Evolutionary conservation across 2,113 vertebrate species (phyloP).

Genomic region (Microtus oregoni): DNA sequence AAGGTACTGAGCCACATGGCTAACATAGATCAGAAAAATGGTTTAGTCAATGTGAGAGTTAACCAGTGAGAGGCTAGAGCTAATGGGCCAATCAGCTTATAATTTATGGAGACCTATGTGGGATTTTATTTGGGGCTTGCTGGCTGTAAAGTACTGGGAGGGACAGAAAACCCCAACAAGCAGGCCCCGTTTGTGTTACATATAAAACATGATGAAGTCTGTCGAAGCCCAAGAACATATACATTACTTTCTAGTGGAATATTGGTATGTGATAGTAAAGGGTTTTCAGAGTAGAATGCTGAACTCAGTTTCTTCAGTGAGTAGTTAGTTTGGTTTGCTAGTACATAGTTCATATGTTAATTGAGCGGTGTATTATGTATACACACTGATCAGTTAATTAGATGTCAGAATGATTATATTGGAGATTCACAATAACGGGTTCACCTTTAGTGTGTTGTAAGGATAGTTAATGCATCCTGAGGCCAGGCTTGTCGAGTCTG

Average conservation of each 20-base stretch:
- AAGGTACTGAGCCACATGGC: too few species aligned
- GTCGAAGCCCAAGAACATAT: not conserved
- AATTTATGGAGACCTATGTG: too few species aligned
- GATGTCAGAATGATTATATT: slow-evolving; percentile 71
- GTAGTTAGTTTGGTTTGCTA: slow-evolving; percentile 85
- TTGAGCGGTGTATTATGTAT: slow-evolving; percentile 71
- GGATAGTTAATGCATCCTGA: slow-evolving; percentile 68
- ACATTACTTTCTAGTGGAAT: slow-evolving; percentile 34
- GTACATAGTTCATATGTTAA: slow-evolving; percentile 81
- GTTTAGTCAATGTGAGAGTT: too few species aligned
- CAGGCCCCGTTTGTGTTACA: too few species aligned
- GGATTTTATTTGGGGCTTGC: too few species aligned
- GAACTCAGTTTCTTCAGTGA: slow-evolving; percentile 77
- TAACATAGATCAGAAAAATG: too few species aligned
- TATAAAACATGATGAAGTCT: not conserved
- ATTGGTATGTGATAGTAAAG: slow-evolving; percentile 77
- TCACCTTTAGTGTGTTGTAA: slow-evolving; percentile 59
- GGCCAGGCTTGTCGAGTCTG: slow-evolving; percentile 38
- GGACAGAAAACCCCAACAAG: too few species aligned
- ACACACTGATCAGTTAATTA: slow-evolving; percentile 81
- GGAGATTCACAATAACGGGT: slow-evolving; percentile 73
- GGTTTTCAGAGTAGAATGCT: slow-evolving; percentile 71
- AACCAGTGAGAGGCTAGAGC: too few species aligned
- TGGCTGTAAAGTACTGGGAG: too few species aligned
- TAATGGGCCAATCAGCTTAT: too few species aligned